These are phyloP conservation scores for Drosophila cognata DNA, from an alignment of 2,888 invertebrate species.

Conservation along the genomic window DNA sequence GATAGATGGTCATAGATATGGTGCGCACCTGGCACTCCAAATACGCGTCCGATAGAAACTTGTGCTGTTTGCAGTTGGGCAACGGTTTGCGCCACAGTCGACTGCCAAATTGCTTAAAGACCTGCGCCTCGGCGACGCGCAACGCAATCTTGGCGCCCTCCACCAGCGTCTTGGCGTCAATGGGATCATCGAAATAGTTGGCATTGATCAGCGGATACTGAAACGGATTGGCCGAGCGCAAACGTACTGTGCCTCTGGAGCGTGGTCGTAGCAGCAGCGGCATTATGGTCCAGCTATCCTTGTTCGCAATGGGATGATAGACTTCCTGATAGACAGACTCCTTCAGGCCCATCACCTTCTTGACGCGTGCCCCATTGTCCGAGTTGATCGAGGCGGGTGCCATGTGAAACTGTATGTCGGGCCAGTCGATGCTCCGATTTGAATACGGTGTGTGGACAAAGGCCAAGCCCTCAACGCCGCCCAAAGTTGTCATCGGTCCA, in stretches of 20 bases:
- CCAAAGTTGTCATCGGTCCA: slow-evolving; percentile 94
- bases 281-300: slow-evolving; percentile 91
- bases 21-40: slow-evolving; percentile 95
- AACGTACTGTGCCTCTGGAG: slow-evolving; percentile 91
- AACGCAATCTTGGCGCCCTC: slow-evolving; percentile 93
- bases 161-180: slow-evolving; percentile 92
- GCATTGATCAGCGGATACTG: slow-evolving; percentile 95
- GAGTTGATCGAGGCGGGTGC: slow-evolving; percentile 95
- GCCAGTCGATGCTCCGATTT: slow-evolving; percentile 91
- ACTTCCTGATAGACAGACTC: slow-evolving; percentile 92
- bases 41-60: slow-evolving; percentile 92
- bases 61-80: slow-evolving; percentile 91
- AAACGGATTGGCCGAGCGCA: slow-evolving; percentile 93
- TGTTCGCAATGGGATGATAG: slow-evolving; percentile 92
- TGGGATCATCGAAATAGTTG: slow-evolving; percentile 94
- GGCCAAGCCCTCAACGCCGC: slow-evolving; percentile 94
- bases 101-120: slow-evolving; percentile 93
- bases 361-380: slow-evolving; percentile 90
- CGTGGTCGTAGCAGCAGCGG: slow-evolving; percentile 92
- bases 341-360: slow-evolving; percentile 92
- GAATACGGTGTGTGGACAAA: slow-evolving; percentile 94
- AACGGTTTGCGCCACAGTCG: slow-evolving; percentile 90
- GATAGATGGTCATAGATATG: slow-evolving; percentile 95
- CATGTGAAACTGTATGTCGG: slow-evolving; percentile 97
- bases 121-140: slow-evolving; percentile 89